Evolutionary conservation across 2,113 vertebrate species (phyloP).

Genomic region (Strix aluco): DNA sequence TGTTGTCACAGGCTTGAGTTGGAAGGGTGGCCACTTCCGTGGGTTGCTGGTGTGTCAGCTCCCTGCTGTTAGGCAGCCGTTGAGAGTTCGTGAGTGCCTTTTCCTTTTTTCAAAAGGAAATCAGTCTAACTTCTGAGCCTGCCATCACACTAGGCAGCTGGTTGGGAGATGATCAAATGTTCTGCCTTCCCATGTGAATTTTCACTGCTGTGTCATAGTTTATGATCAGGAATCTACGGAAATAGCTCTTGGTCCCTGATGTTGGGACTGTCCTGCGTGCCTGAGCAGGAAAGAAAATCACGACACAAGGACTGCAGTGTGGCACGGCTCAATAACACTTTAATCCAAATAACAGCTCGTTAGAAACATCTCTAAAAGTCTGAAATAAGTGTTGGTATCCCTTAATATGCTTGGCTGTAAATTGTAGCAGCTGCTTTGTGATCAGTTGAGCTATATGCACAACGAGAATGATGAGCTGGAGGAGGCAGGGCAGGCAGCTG

Average conservation of each 20-base stretch:
- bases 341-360: not conserved
- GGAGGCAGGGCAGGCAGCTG: not conserved
- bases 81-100: not conserved
- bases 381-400: not conserved
- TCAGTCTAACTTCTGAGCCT: not conserved
- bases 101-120: not conserved
- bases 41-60: not conserved
- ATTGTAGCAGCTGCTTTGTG: not conserved
- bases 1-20: not conserved
- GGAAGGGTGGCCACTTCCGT: not conserved
- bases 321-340: not conserved
- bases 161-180: not conserved
- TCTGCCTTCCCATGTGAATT: not conserved
- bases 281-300: not conserved
- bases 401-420: not conserved
- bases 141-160: not conserved
- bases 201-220: not conserved
- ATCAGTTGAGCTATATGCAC: not conserved
- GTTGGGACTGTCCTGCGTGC: accelerated
- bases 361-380: not conserved
- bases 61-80: slow-evolving; percentile 1
- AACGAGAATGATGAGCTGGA: accelerated
- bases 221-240: not conserved
- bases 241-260: not conserved
- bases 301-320: not conserved